These are phyloP conservation scores for Semotilus atromaculatus DNA, from an alignment of 2,797 vertebrate species.

Conservation along the genomic window DNA sequence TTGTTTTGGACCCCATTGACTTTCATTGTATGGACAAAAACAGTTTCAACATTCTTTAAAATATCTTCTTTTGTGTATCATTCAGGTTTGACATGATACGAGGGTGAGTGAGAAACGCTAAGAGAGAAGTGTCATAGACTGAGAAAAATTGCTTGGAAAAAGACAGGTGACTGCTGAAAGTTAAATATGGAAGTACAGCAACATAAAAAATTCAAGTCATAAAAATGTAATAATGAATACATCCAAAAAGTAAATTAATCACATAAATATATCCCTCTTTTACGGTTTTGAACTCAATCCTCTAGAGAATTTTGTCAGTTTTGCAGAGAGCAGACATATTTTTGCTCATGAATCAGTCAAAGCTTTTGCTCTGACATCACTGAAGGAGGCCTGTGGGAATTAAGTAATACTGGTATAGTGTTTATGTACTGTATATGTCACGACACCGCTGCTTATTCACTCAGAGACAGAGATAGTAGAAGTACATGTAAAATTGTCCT, in stretches of 20 bases:
- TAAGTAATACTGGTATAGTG: slow-evolving; percentile 5
- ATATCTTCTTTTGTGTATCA: not conserved
- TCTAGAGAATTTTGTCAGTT: slow-evolving; percentile 18
- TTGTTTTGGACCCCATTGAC: not conserved
- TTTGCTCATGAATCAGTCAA: slow-evolving; percentile 41
- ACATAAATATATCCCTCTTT: slow-evolving; percentile 11
- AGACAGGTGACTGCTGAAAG: not conserved
- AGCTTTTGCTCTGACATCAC: slow-evolving; percentile 29
- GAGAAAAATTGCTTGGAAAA: not conserved
- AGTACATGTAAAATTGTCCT: not conserved
- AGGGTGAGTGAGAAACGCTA: no score
- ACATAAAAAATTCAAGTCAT: slow-evolving; percentile 26
- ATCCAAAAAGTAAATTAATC: slow-evolving; percentile 18
- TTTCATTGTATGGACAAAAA: not conserved
- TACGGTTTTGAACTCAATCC: not conserved
- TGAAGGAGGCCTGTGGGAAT: slow-evolving; percentile 39
- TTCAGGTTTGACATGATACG: not conserved
- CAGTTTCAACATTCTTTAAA: not conserved
- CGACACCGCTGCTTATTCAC: slow-evolving; percentile 2
- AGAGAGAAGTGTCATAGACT: not conserved
- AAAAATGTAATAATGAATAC: slow-evolving; percentile 7
- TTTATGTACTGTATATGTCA: slow-evolving; percentile 22
- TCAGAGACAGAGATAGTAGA: not conserved
- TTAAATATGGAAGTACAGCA: slow-evolving; percentile 18
- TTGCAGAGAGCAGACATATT: slow-evolving; percentile 23